A percentile compares a stretch with the other conserved stretches of the same genome.
Conservation (phyloP, 2,888 invertebrate species). For the Pyralis farinalis region DNA sequence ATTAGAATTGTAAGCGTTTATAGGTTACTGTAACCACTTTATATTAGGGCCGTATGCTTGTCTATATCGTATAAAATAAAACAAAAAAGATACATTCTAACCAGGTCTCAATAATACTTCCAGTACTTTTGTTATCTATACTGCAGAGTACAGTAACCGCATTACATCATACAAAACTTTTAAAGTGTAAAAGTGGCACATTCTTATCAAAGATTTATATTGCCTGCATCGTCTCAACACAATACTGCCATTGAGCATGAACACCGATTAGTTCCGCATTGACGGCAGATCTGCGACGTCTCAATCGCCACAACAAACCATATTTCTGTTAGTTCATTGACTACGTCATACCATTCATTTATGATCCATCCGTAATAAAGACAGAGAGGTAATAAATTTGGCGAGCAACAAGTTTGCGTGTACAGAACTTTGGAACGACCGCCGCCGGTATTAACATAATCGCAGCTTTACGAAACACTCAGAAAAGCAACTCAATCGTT, state of each 20-base stretch:
- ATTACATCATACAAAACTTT: background rate
- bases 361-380: conserved; percentile 14
- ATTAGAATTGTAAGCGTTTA: no score
- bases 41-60: no score
- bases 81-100: no score
- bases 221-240: background rate
- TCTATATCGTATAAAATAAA: no score
- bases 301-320: background rate
- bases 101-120: no score
- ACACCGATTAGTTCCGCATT: background rate
- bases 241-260: background rate
- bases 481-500: conserved; percentile 28
- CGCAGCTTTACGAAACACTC: conserved; percentile 47
- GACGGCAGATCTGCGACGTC: background rate
- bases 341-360: conserved; percentile 3
- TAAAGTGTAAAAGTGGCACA: background rate
- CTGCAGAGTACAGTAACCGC: background rate
- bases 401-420: conserved; percentile 76
- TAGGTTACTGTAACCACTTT: no score
- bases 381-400: conserved; percentile 26
- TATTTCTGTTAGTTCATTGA: background rate
- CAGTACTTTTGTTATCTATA: no score
- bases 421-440: conserved; percentile 20
- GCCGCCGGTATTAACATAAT: conserved; percentile 56
- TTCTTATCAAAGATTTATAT: background rate